Evolutionary conservation across 2,888 invertebrate species (phyloP), one percentile per base, ranked within the genome.

Genomic region (Petrolisthes cinctipes): DNA sequence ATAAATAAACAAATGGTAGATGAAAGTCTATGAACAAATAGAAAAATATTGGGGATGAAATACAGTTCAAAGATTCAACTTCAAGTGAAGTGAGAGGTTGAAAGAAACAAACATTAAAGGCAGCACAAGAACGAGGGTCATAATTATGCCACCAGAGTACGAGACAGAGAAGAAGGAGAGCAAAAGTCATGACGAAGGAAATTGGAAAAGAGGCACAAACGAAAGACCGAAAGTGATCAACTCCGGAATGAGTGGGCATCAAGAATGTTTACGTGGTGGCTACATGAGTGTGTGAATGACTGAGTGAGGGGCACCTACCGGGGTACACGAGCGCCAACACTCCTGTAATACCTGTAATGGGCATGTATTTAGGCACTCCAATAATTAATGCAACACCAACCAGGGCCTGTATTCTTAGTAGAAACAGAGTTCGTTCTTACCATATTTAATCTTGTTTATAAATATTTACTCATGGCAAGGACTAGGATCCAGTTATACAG

Each of bases 281-380:
- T 37, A 37, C 37, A 81, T 17, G 53, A 80, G 80, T 82, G n/a
- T 11, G 53, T 37, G 51, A 20, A 23, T 17, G 11, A 71, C 14
- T 14, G 54, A 71, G 68, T 5, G 53, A 14, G 53, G 53, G 14
- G 57, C 23, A 87, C 87, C 87, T 87, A 87, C 87, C 87, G 87
- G 7, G 87, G 66, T 37, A 83, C 56, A 56, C 87, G 83, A 4
- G 51, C 71, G n/a, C 73, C 76, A 7, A 79, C 80, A 73, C 87
- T 87, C 56, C 87, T 83, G 87, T 87, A 87, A 87, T 83, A 87
- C 83, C 87, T 87, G 87, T 80, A 87, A 87, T 54, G 83, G 75
- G 71, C 6, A 71, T 6, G 11, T 71, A 71, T 71, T 71, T n/a
- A 71, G 71, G 17, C n/a, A 71, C 14, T 17, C 6, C n/a, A 11